These are phyloP conservation scores for Alfaro cultratus DNA, from an alignment of 2,797 vertebrate species.

Conservation along the genomic window DNA sequence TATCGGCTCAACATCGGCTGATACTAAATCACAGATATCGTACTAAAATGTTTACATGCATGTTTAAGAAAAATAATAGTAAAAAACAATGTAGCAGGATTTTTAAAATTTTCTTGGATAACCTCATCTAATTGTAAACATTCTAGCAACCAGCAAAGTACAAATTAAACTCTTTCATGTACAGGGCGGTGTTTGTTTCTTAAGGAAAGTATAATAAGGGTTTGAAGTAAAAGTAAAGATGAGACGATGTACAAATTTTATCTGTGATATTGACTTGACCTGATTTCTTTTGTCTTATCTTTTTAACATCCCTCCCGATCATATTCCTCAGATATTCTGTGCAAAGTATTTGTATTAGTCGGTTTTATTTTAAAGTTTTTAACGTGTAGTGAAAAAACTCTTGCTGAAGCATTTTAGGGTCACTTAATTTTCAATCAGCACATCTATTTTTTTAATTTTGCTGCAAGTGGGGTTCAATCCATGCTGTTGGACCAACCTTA, in stretches of 20 bases:
- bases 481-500: constrained; percentile 79
- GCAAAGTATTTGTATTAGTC: not conserved
- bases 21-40: no score
- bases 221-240: no score
- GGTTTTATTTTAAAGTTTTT: not conserved
- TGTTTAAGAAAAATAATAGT: not conserved
- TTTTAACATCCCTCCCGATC: no score
- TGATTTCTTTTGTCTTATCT: no score
- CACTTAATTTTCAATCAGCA: not conserved
- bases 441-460: not conserved
- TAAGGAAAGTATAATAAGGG: no score
- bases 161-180: no score
- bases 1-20: no score
- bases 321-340: no score
- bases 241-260: no score
- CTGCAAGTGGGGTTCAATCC: no score
- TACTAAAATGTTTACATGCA: not conserved
- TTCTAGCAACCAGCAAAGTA: not conserved
- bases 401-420: not conserved
- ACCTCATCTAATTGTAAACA: not conserved
- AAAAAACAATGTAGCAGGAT: not conserved
- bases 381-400: not conserved
- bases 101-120: not conserved
- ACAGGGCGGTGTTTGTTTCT: no score
- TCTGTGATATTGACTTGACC: no score